Evolutionary conservation across 2,797 vertebrate species (phyloP), one percentile per base, ranked within the genome.

Genomic region (Melanotaenia pygmaea): DNA sequence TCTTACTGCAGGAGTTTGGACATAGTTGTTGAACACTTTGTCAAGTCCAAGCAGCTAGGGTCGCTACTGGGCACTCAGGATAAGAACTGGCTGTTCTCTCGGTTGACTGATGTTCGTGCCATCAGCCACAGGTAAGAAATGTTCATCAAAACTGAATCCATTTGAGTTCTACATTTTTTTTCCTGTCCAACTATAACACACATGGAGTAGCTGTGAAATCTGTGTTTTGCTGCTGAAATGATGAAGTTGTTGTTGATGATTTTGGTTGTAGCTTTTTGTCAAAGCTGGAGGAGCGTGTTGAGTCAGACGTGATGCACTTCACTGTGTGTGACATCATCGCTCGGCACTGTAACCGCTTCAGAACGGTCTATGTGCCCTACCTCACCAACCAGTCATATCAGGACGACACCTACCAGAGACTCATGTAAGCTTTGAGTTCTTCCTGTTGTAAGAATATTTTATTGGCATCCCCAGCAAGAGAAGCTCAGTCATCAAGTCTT

Each of bases 351-450:
- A 89, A 94, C 0, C 92, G 93, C 77, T 99, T 99, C 93, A 95
- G 89, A 82, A 91, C 93, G 67, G 97, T 99, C 54, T 99, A 99
- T 65, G 94, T 99, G 64, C 98, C 98, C 1, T 99, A 99, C 4
- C 97, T 99, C 83, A 99, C 97, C 88, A 99, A 99, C 91, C 98
- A 99, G 90, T 98, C 96, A 0, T 99, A 99, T 54, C 98, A 99
- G 91, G 98, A 99, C 14, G 94, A 96, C 73, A 99, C 97, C 62
- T 99, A 97, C 91, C 96, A 97, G 82, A 94, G 93, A 76, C 94
- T 99, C 70, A 94, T 98, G 98, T 99, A 87, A 97, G 97, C 12
- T 40, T 53, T 67, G 6, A 22, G 28, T 28, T 54, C 40, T 64
- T 16, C 2, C 7, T 34, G 12, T 38, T 54, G 6, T 37, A 32